These are phyloP conservation scores for Equus quagga DNA, from an alignment of 2,113 vertebrate species.

Conservation along the genomic window DNA sequence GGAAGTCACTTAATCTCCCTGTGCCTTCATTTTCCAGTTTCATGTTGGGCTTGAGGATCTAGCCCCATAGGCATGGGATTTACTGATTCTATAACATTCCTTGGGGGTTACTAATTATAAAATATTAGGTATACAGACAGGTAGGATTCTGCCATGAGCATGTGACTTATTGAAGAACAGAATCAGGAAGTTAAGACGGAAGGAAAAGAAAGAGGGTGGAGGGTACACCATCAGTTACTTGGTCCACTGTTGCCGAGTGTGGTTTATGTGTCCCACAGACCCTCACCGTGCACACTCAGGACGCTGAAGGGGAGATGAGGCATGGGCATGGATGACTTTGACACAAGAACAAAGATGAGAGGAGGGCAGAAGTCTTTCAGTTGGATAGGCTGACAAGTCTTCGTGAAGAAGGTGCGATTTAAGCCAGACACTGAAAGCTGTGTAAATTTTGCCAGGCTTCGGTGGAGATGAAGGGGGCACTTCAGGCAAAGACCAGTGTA, in stretches of 20 bases:
- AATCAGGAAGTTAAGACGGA: background rate
- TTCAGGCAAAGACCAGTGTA: background rate
- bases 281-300: background rate
- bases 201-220: background rate
- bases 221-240: background rate
- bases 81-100: background rate
- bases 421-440: background rate
- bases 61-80: background rate
- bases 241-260: background rate
- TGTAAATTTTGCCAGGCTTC: background rate
- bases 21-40: background rate
- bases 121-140: background rate
- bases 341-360: background rate
- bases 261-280: background rate
- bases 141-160: background rate
- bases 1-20: background rate
- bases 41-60: background rate
- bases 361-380: background rate
- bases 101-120: background rate
- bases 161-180: background rate
- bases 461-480: background rate
- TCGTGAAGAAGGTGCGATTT: background rate
- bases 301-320: background rate
- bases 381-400: background rate
- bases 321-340: background rate